These are phyloP conservation scores for Pagetopsis macropterus DNA, from an alignment of 2,797 vertebrate genomes.

Conservation along the genomic window DNA sequence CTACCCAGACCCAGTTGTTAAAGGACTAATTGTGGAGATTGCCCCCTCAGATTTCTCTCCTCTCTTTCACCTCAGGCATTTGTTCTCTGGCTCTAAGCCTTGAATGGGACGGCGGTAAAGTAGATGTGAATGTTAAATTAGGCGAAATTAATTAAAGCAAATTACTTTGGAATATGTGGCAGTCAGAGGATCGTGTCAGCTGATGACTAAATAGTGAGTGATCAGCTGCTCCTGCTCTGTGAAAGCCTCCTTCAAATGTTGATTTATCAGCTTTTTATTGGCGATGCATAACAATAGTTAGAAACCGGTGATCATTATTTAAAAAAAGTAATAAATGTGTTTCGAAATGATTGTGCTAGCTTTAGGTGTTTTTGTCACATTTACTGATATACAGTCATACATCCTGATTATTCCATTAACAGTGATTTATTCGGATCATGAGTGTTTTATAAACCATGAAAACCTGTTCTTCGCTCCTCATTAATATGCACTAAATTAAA, in stretches of 20 bases:
- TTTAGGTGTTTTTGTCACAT: slow-evolving; percentile 24
- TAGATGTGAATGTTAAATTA: slow-evolving; percentile 95
- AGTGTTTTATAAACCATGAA: slow-evolving; percentile 36
- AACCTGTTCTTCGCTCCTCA: slow-evolving; percentile 38
- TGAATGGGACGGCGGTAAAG: slow-evolving; percentile 94
- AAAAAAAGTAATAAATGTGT: slow-evolving; percentile 22
- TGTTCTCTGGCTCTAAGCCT: slow-evolving; percentile 88
- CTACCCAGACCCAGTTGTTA: slow-evolving; percentile 92
- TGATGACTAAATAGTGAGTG: slow-evolving; percentile 91
- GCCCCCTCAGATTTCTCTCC: slow-evolving; percentile 82
- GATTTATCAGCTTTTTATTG: slow-evolving; percentile 52
- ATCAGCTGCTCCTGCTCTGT: slow-evolving; percentile 90
- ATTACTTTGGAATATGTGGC: slow-evolving; percentile 93
- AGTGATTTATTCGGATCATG: slow-evolving; percentile 37
- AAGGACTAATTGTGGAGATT: slow-evolving; percentile 97
- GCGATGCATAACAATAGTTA: slow-evolving; percentile 29
- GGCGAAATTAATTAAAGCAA: slow-evolving; percentile 96
- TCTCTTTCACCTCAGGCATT: slow-evolving; percentile 90
- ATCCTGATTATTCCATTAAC: slow-evolving; percentile 22
- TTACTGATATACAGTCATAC: slow-evolving; percentile 9
- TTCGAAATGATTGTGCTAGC: slow-evolving; percentile 16
- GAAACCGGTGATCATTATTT: slow-evolving; percentile 30
- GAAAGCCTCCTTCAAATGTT: slow-evolving; percentile 57
- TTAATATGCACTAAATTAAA: slow-evolving; percentile 46
- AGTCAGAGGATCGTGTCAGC: slow-evolving; percentile 85